These are phyloP conservation scores for Tetragnatha montana DNA, from an alignment of 2,888 invertebrate genomes.

Conservation along the genomic window DNA sequence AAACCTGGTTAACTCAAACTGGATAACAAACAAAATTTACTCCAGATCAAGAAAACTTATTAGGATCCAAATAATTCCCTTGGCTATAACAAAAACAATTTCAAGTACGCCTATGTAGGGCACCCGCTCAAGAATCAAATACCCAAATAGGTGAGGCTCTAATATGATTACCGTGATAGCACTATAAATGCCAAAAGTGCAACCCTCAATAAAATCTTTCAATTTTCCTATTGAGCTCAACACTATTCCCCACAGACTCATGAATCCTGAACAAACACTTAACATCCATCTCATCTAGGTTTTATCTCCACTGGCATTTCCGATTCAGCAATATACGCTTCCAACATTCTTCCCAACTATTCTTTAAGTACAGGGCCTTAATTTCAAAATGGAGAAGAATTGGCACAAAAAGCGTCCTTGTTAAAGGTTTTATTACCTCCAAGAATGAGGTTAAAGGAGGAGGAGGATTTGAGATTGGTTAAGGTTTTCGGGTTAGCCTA, in stretches of 20 bases:
- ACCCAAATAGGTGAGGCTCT: no score
- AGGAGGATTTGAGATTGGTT: neutral
- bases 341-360: neutral
- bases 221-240: no score
- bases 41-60: no score
- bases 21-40: no score
- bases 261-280: neutral
- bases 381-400: conserved; percentile 3
- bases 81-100: no score
- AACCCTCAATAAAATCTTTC: no score
- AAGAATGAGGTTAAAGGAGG: neutral
- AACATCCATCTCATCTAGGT: neutral
- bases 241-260: neutral
- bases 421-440: conserved; percentile 18
- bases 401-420: neutral
- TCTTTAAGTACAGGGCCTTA: neutral
- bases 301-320: neutral
- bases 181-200: no score
- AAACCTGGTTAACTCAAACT: no score
- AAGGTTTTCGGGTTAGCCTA: neutral
- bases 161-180: no score
- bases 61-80: no score
- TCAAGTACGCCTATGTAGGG: no score
- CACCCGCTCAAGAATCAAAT: no score
- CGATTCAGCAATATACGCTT: neutral